Conservation (phyloP, 2,797 vertebrate genomes). For the Poeciliopsis paucimaculata region DNA sequence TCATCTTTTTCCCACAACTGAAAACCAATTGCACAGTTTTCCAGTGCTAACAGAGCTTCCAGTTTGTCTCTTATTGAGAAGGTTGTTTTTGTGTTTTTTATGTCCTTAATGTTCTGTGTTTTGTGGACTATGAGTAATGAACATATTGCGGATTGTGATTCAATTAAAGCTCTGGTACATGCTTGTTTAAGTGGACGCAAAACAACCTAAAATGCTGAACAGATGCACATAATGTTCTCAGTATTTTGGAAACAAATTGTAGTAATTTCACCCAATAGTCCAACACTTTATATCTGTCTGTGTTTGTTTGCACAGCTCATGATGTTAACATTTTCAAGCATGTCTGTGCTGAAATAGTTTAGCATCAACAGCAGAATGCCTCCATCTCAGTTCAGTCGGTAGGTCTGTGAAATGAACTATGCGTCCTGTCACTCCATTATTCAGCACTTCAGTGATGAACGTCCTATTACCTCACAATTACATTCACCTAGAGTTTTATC, state of each 20-base stretch:
- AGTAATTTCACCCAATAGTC: neutral
- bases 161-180: neutral
- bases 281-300: neutral
- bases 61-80: neutral
- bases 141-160: neutral
- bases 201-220: conserved; percentile 1
- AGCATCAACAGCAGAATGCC: neutral
- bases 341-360: neutral
- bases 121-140: neutral
- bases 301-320: neutral
- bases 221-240: neutral
- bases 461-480: conserved; percentile 11
- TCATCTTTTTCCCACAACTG: neutral
- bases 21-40: neutral
- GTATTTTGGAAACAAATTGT: conserved; percentile 2
- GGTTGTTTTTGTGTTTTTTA: neutral
- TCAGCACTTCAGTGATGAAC: conserved; percentile 31
- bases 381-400: neutral
- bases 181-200: neutral
- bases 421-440: conserved; percentile 2
- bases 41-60: neutral
- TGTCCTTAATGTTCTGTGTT: neutral
- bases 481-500: conserved; percentile 23
- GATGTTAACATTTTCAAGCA: neutral
- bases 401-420: conserved; percentile 22